These are phyloP conservation scores for Drosophila miranda DNA, from an alignment of 1,140 invertebrate genomes.

Conservation along the genomic window DNA sequence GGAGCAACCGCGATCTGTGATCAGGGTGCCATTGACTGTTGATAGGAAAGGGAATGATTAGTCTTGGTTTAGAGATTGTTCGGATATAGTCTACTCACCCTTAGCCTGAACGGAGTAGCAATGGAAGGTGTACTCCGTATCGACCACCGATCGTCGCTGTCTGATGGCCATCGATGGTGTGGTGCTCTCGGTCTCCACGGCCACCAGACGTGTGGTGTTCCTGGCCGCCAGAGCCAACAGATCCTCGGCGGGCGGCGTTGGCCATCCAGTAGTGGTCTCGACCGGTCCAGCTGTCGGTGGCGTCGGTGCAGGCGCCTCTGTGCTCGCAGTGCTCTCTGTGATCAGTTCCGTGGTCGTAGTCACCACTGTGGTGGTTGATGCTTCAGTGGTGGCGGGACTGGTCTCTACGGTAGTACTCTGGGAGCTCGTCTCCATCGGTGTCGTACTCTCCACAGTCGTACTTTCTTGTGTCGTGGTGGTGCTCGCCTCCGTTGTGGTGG, in stretches of 20 bases:
- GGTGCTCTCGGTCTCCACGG: conserved; percentile 3
- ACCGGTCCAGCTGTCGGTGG: conserved; percentile 60
- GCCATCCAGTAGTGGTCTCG: conserved; percentile 54
- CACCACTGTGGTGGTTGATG: conserved; percentile 13
- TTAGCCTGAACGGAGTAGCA: conserved; percentile 60
- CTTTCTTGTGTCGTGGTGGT: conserved; percentile 21
- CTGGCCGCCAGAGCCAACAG: conserved; percentile 5
- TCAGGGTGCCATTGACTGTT: conserved; percentile 46
- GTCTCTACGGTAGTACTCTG: conserved; percentile 12
- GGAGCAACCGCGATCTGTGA: conserved; percentile 64
- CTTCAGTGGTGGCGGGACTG: conserved; percentile 17
- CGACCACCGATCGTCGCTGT: conserved; percentile 43
- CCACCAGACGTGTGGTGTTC: conserved; percentile 34
- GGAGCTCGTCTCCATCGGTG: conserved; percentile 3
- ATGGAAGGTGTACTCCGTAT: conserved; percentile 58
- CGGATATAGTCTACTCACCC: conserved; percentile 15
- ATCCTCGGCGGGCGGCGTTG: conserved; percentile 65
- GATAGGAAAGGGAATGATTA: background rate
- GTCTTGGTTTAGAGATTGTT: background rate
- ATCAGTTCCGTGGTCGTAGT: conserved; percentile 27
- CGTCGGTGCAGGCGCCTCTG: conserved; percentile 57
- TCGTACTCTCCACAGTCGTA: conserved; percentile 20
- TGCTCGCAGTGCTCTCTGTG: conserved; percentile 34
- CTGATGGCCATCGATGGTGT: conserved; percentile 35
- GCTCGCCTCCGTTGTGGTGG: conserved; percentile 25